Base-by-base conservation (phyloP, 2,888 invertebrate genomes). In the Blera fallax region DNA sequence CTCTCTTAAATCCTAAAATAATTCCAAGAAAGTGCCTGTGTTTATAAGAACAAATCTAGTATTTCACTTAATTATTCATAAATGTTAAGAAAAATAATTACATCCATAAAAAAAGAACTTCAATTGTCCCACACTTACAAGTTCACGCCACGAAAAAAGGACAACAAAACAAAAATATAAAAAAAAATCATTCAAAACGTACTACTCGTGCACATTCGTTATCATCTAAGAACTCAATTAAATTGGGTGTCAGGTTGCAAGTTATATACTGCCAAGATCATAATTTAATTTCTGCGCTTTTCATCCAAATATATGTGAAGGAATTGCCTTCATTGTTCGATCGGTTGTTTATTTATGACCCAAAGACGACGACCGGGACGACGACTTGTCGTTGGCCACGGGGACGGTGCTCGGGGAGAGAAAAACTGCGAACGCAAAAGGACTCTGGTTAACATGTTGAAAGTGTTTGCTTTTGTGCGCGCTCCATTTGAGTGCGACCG, bases 191-290 rank as follows among this genome's bases (percentile, higher is more conserved):
- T 18, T 69, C 43, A 56, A 64, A 83, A 62, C 84, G 37, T 32
- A 70, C 62, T 64, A 54, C 64, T 65, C 83, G 70, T 65, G 85
- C 74, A 73, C 85, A 87, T 87, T 87, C 80, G 87, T 87, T 87
- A 87, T 87, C 84, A 87, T 87, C 87, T 85, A 79, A 87, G 87
- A 87, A 87, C 87, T 87, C 87, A 87, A 87, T 87, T 87, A 87
- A 87, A 81, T 87, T 77, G 81, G 85, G 87, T 87, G 87, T 87
- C 87, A 87, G 85, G 87, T 87, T 87, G 77, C 87, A 78, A 83
- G 74, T 80, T 80, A 87, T 87, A 87, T 87, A 87, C 87, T 82
- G 78, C 87, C 81, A 78, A 69, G 82, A 77, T 78, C 87, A 82
- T 82, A 87, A 87, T 87, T 87, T 87, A 82, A 87, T 87, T 82